Percentiles rank a stretch among this genome's conserved stretches.
These are phyloP conservation scores for Palythoa heliodiscus DNA, from an alignment of 92 coral and sea anemone genomes.

Conservation along the genomic window DNA sequence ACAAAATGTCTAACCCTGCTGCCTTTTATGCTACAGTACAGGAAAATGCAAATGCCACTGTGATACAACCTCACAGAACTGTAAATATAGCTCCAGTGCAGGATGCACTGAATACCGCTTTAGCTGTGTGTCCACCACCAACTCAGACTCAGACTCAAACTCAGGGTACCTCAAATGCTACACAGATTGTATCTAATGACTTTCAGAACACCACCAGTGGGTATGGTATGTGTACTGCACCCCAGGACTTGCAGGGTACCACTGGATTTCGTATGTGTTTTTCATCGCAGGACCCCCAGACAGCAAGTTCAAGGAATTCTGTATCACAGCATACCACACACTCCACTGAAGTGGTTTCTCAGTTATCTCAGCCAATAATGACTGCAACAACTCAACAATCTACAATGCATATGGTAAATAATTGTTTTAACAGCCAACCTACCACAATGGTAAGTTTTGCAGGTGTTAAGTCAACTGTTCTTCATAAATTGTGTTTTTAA, in stretches of 20 bases:
- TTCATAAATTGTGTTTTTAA: too few species aligned
- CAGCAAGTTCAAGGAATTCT: neutral
- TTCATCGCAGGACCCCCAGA: neutral
- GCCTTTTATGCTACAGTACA: neutral
- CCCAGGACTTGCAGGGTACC: neutral
- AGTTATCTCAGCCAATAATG: neutral
- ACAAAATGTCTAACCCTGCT: neutral
- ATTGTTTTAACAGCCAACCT: too few species aligned
- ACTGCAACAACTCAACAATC: neutral
- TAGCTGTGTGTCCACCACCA: neutral
- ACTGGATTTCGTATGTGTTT: neutral
- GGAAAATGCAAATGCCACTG: neutral
- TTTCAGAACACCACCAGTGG: neutral
- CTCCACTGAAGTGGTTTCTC: neutral
- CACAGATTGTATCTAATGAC: too few species aligned
- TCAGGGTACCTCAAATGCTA: conserved; percentile 2
- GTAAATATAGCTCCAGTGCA: neutral
- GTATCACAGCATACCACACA: neutral
- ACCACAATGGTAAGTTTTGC: too few species aligned
- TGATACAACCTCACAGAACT: neutral
- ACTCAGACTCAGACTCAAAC: neutral
- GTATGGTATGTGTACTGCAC: too few species aligned
- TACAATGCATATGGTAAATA: too few species aligned
- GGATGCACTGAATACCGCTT: neutral
- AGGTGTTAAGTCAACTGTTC: too few species aligned